Evolutionary conservation across 2,888 invertebrate species (phyloP), one percentile per base, ranked within the genome.

Genomic region (Brachyptera putata): DNA sequence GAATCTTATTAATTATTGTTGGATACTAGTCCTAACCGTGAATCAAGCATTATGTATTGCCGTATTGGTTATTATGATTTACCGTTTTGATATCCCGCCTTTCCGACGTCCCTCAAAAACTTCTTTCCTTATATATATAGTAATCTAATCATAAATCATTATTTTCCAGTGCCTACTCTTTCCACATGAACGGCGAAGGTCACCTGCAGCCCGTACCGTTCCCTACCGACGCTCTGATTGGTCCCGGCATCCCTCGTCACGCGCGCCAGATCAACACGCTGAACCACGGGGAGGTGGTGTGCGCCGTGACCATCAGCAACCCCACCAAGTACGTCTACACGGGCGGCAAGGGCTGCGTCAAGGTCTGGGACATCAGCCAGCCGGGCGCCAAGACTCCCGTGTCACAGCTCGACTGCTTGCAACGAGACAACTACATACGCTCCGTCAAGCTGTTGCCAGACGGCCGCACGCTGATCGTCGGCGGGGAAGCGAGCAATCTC

Each of bases 221-320:
- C 77, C 96, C 96, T 50, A 86, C 91, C 36, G 97, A 97, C 77
- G 95, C 96, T 57, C 80, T 95, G 58, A 84, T 87, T 61, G 94
- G 92, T 13, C 87, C 93, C n/a, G 96, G 95, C 25, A 91, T 97
- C 67, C 96, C 97, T 11, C 81, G 93, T 57, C 93, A 91, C 71
- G 94, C 94, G 48, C 81, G 94, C 13, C 90, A 90, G 72, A 90
- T 94, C 68, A 92, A 91, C 73, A 91, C 92, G 5, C 76, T 97
- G 65, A 90, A 89, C 64, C 97, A 98, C 75, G 97, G 97, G 5
- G 97, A 97, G 75, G 93, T 97, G 43, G 97, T 97, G 34, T 97
- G 97, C 75, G 97, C 96, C 1, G 97, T 98, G 53, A 96, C 97
- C 55, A 87, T 98, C 73, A 91, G 93, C 61, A 79, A 85, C 72